Evolutionary conservation across 2,797 vertebrate species (phyloP).

Genomic region (Pogoniulus pusillus): DNA sequence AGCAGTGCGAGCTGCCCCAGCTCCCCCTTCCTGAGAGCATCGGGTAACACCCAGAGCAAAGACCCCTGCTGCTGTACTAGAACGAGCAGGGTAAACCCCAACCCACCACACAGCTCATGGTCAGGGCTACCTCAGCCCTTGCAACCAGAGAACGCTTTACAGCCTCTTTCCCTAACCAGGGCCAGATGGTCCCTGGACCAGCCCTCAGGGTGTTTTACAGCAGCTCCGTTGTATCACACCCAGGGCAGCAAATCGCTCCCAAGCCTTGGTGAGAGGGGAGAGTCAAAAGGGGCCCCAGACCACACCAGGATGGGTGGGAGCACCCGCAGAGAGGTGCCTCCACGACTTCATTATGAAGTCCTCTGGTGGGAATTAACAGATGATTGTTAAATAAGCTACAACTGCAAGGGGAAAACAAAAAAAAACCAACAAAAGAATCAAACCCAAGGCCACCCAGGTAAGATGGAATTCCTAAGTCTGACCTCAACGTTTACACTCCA

Average conservation of each 20-base stretch:
- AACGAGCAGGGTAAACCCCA: accelerated
- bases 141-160: accelerated
- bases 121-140: background rate
- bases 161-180: background rate
- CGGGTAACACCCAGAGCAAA: accelerated
- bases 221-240: accelerated
- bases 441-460: slow-evolving; percentile 12
- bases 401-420: background rate
- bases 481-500: background rate
- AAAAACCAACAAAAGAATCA: background rate
- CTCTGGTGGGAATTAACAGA: background rate
- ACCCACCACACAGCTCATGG: accelerated
- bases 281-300: background rate
- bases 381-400: background rate
- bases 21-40: background rate
- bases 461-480: background rate
- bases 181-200: background rate
- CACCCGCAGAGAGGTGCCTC: background rate
- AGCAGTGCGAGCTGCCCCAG: background rate
- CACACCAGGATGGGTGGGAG: background rate
- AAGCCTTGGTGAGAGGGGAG: background rate
- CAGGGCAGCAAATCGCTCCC: background rate
- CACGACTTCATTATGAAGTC: accelerated
- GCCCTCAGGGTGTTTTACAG: too few species aligned
- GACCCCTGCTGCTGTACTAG: accelerated